Evolutionary conservation across 1,140 invertebrate genomes (phyloP).

Genomic region (Lamellibrachia luymesi): DNA sequence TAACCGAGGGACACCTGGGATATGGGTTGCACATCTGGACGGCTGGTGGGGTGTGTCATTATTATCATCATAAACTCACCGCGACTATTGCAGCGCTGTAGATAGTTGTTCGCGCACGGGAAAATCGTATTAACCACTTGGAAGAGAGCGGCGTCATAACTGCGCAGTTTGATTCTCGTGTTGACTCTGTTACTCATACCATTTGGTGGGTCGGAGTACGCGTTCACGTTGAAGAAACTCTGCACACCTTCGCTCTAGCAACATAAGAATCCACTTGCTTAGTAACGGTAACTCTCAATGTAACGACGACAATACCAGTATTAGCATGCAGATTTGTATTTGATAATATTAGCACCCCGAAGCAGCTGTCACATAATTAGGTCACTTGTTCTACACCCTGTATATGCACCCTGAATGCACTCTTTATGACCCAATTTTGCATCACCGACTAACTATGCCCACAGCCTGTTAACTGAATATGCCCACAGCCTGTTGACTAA

Average conservation of each 20-base stretch:
- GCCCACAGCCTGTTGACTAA: no score
- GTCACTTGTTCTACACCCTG: background rate
- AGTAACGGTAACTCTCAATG: background rate
- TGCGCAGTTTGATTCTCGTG: slow-evolving; percentile 34
- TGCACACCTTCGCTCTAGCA: slow-evolving; percentile 41
- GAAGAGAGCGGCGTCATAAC: slow-evolving; percentile 38
- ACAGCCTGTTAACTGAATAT: background rate
- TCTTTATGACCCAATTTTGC: background rate
- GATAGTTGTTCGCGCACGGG: slow-evolving; percentile 40
- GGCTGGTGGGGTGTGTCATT: no score
- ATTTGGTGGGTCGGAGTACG: slow-evolving; percentile 34
- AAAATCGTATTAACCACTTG: slow-evolving; percentile 36
- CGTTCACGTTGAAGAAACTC: slow-evolving; percentile 40
- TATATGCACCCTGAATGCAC: no score
- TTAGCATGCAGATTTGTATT: background rate
- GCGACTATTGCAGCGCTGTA: slow-evolving; percentile 34
- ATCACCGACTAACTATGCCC: background rate
- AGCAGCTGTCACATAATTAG: background rate
- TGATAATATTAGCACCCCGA: background rate
- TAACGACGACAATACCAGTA: background rate
- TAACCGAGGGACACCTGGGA: no score
- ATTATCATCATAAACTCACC: slow-evolving; percentile 23
- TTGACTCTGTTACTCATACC: slow-evolving; percentile 37
- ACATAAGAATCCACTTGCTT: background rate
- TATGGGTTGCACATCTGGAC: no score